Conservation (phyloP, 2,888 invertebrate species). For the Chrysodeixis includens region DNA sequence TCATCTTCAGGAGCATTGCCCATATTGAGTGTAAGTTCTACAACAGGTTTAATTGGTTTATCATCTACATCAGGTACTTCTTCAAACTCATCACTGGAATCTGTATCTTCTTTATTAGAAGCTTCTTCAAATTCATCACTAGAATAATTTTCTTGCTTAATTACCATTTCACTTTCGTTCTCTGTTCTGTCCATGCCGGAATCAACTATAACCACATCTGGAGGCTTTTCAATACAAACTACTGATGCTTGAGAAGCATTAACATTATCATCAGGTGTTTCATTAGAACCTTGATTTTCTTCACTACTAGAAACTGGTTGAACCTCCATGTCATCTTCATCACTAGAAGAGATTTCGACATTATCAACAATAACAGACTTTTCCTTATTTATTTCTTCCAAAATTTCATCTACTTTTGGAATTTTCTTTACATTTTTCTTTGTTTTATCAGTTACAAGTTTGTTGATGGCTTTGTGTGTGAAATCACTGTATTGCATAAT, state of each 20-base stretch:
- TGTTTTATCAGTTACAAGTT: slow-evolving; percentile 81
- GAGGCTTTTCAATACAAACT: slow-evolving; percentile 67
- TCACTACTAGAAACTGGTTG: slow-evolving; percentile 62
- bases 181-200: slow-evolving; percentile 67
- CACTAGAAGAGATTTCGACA: slow-evolving; percentile 76
- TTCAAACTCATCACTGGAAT: slow-evolving; percentile 87
- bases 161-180: slow-evolving; percentile 10
- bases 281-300: slow-evolving; percentile 44
- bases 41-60: slow-evolving; percentile 73
- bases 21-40: slow-evolving; percentile 83
- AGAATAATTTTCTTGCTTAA: slow-evolving; percentile 36
- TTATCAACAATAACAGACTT: slow-evolving; percentile 77
- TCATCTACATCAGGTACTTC: slow-evolving; percentile 82
- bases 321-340: slow-evolving; percentile 74
- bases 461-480: slow-evolving; percentile 91
- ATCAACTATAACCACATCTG: slow-evolving; percentile 74
- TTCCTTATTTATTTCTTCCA: slow-evolving; percentile 78
- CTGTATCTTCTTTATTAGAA: slow-evolving; percentile 56
- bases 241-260: slow-evolving; percentile 72
- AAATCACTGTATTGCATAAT: slow-evolving; percentile 94
- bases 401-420: slow-evolving; percentile 72
- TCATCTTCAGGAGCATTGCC: slow-evolving; percentile 86
- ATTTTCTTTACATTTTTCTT: slow-evolving; percentile 64
- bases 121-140: slow-evolving; percentile 42
- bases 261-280: slow-evolving; percentile 42